These are phyloP conservation scores for Lonchura striata DNA, from an alignment of 2,113 vertebrate species.

Conservation along the genomic window DNA sequence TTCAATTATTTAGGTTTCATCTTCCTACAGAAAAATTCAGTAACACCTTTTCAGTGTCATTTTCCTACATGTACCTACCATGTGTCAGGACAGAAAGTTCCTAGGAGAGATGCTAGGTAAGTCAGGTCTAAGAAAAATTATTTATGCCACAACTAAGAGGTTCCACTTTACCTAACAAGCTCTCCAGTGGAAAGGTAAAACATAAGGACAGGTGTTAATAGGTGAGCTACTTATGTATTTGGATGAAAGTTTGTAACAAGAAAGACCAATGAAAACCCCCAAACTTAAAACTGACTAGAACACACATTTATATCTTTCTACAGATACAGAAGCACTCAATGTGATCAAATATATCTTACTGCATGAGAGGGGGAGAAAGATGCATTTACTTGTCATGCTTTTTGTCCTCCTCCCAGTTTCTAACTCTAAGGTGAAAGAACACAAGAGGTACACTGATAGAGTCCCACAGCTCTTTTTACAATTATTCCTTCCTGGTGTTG, in stretches of 20 bases:
- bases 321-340: not conserved
- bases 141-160: not conserved
- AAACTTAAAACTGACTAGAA: not conserved
- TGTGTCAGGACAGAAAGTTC: not conserved
- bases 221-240: not conserved
- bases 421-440: not conserved
- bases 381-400: not conserved
- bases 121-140: not conserved
- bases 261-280: not conserved
- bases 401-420: not conserved
- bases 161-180: not conserved
- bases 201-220: not conserved
- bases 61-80: not conserved
- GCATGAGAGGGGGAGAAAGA: not conserved
- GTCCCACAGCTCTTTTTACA: not conserved
- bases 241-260: not conserved
- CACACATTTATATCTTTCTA: not conserved
- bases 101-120: not conserved
- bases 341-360: not conserved
- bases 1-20: not conserved
- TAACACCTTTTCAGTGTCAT: not conserved
- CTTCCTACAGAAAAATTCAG: not conserved
- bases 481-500: not conserved
- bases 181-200: not conserved
- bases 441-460: not conserved